Evolutionary conservation across 2,797 vertebrate species (phyloP), one percentile per base, ranked within the genome.

Genomic region (Ceyx erithaca): DNA sequence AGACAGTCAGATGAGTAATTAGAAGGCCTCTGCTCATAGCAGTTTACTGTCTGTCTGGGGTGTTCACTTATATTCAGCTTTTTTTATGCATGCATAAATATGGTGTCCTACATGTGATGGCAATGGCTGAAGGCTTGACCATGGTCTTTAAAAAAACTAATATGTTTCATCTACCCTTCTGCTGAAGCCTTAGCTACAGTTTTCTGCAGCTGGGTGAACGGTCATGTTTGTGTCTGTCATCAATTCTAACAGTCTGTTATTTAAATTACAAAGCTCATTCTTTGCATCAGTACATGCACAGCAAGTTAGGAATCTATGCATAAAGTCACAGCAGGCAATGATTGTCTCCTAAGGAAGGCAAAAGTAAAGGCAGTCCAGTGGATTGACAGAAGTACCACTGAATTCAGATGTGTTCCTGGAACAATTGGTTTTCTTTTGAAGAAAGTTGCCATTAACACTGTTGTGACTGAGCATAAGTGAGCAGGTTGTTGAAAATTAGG

Each of bases 231-330:
- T 75, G 64, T 79, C 92, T 94, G 61, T 92, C 94, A 85, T 78
- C 90, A 90, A 5, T 96, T 83, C 88, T 82, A 82, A 82, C 46
- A 59, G 84, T 48, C 91, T 95, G 87, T 95, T 96, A 95, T 94
- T 96, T 95, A 95, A 95, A 96, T 96, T 88, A 91, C 88, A 84
- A 85, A 93, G 87, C 82, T 93, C 73, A 83, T 88, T 95, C 92
- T 84, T 92, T 94, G 88, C 61, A 87, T 83, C 79, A 73, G 55
- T 48, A 30, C 87, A 93, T 67, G 82, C 89, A 80, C 89, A 92
- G 95, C 86, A 90, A 91, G 95, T 94, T 92, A 92, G 92, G 93
- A 96, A 96, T 96, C 94, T 95, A 48, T 83, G 81, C 87, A 96
- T 95, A 87, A 96, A 95, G 92, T 81, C 95, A 63, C 96, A 96